Conservation (phyloP, 37 sponge, comb jelly and placozoan genomes). For the Crambe crambe region DNA sequence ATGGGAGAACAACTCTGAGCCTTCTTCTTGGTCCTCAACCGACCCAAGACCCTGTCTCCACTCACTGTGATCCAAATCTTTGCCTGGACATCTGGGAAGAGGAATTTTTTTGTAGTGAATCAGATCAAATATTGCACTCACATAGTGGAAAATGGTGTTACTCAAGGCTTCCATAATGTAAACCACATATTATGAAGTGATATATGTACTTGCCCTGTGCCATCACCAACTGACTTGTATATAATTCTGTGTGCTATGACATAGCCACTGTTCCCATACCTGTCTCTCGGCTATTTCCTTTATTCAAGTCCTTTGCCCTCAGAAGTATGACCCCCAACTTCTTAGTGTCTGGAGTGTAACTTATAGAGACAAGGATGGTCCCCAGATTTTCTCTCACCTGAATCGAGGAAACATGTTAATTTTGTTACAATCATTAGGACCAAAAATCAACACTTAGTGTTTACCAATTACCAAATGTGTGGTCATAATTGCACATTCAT, state of each 20-base stretch:
- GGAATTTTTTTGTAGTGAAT: background rate
- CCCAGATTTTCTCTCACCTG: constrained; percentile 34
- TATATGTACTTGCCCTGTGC: no score
- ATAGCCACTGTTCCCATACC: constrained; percentile 9
- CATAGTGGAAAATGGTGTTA: background rate
- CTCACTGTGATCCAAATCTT: constrained; percentile 35
- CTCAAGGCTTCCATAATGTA: background rate
- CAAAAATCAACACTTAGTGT: no score
- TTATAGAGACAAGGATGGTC: constrained; percentile 39
- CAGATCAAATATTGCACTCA: background rate
- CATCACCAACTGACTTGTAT: no score
- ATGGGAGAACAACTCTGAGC: constrained; percentile 47
- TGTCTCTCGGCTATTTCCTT: constrained; percentile 44
- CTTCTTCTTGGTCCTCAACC: constrained; percentile 45
- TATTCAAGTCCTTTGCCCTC: constrained; percentile 64
- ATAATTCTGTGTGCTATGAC: no score
- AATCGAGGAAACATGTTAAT: background rate
- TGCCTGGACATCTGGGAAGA: constrained; percentile 35
- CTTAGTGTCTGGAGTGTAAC: constrained; percentile 45
- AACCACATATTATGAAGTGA: background rate
- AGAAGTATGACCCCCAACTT: constrained; percentile 64
- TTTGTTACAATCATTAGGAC: no score
- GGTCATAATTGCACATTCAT: no score
- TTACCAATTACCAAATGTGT: no score
- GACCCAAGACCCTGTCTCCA: constrained; percentile 34